A percentile compares a stretch with the other conserved stretches of the same genome.
phyloP scores from a whole-genome alignment of 2,888 invertebrate genomes.

The Phytoseiulus persimilis region DNA sequence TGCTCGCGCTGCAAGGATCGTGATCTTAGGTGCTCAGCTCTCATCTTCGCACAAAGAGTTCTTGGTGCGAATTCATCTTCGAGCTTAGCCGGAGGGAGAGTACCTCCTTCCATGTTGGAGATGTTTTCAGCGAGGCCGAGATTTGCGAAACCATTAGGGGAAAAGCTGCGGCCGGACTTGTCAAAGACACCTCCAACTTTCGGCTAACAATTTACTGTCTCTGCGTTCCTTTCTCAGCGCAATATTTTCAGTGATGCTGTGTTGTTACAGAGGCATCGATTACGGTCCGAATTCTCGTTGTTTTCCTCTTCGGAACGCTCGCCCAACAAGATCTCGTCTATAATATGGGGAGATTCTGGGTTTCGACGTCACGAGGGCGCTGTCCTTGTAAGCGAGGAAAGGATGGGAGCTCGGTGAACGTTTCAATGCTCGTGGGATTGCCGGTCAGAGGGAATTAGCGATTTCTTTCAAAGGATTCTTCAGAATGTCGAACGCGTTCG shows the following conservation, averaged over 20 bases:
- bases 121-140: too few species aligned
- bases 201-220: background rate
- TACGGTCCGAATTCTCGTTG: background rate
- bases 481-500: background rate
- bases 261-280: background rate
- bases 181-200: background rate
- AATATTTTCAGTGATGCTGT: background rate
- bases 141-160: background rate
- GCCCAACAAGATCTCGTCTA: background rate
- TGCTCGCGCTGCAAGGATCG: too few species aligned
- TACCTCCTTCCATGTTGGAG: too few species aligned
- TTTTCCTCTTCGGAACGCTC: background rate
- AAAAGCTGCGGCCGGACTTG: background rate
- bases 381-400: background rate
- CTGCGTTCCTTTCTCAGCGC: background rate
- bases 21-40: too few species aligned
- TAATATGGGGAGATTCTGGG: background rate
- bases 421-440: background rate
- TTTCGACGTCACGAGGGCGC: background rate
- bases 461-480: background rate
- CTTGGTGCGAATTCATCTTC: too few species aligned
- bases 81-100: too few species aligned
- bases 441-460: background rate
- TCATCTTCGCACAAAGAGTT: too few species aligned
- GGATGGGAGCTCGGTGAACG: background rate